These are phyloP conservation scores for Piprites chloris DNA, from an alignment of 2,113 vertebrate genomes.

Conservation along the genomic window DNA sequence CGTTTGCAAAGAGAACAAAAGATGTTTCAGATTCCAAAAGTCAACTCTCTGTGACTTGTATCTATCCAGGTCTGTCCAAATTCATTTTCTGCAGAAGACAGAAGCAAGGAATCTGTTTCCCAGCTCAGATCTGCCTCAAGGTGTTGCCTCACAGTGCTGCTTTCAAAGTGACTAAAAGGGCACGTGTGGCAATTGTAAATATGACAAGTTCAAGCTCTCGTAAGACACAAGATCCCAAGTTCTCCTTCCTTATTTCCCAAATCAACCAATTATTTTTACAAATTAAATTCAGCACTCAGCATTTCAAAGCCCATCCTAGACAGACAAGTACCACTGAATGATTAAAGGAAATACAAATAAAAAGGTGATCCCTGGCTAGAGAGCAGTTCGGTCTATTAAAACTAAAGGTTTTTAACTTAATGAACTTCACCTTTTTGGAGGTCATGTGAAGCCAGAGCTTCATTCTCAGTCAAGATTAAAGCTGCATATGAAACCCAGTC, in stretches of 20 bases:
- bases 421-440: neutral
- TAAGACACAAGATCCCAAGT: neutral
- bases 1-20: neutral
- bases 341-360: neutral
- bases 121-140: neutral
- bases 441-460: neutral
- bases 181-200: neutral
- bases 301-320: neutral
- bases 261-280: neutral
- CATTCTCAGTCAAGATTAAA: neutral
- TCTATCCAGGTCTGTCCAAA: neutral
- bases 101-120: neutral
- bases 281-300: neutral
- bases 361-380: neutral
- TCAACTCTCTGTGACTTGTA: neutral
- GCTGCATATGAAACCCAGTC: neutral
- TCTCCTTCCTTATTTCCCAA: neutral
- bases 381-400: neutral
- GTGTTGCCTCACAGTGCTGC: neutral
- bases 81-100: neutral
- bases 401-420: neutral
- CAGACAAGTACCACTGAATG: neutral
- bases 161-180: neutral
- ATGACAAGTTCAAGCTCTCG: neutral
- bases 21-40: neutral